phyloP scores from a whole-genome alignment of 2,113 vertebrate genomes.

The Galemys pyrenaicus region DNA sequence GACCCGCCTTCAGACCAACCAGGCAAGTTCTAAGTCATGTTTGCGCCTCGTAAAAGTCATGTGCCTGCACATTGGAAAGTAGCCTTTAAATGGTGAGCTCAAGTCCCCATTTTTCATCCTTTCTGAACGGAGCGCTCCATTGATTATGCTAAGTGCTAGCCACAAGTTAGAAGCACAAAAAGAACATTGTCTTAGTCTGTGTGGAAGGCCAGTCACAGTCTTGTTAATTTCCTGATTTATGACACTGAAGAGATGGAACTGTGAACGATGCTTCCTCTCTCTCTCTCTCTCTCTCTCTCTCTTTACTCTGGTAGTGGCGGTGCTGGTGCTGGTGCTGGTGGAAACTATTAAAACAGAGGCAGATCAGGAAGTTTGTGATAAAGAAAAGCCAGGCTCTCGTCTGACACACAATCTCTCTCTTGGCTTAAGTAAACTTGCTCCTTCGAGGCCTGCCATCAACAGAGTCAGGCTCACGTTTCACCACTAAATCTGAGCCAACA shows the following conservation, averaged over 20 bases:
- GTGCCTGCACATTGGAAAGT: constrained; percentile 81
- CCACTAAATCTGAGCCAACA: constrained; percentile 93
- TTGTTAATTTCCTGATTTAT: constrained; percentile 89
- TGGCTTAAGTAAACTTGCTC: constrained; percentile 88
- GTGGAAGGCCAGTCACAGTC: constrained; percentile 83
- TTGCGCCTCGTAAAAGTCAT: constrained; percentile 82
- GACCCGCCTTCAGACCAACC: constrained; percentile 84
- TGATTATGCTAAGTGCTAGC: constrained; percentile 84
- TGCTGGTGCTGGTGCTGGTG: constrained; percentile 22
- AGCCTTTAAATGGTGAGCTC: constrained; percentile 76
- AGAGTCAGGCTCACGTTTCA: constrained; percentile 89
- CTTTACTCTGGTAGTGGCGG: constrained; percentile 16
- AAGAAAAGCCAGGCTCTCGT: constrained; percentile 87
- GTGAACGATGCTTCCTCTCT: constrained; percentile 55
- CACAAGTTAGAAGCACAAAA: constrained; percentile 84
- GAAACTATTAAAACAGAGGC: constrained; percentile 79
- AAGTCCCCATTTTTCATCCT: constrained; percentile 82
- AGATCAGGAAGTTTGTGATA: constrained; percentile 89
- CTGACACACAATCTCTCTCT: constrained; percentile 89
- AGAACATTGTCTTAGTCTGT: constrained; percentile 83
- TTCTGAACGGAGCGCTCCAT: constrained; percentile 79
- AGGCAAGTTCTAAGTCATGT: constrained; percentile 81
- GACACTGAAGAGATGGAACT: constrained; percentile 79
- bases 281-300: background rate
- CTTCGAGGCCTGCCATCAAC: constrained; percentile 91